phyloP scores from a whole-genome alignment of 1,140 invertebrate species.

The Micrasema longulum region DNA sequence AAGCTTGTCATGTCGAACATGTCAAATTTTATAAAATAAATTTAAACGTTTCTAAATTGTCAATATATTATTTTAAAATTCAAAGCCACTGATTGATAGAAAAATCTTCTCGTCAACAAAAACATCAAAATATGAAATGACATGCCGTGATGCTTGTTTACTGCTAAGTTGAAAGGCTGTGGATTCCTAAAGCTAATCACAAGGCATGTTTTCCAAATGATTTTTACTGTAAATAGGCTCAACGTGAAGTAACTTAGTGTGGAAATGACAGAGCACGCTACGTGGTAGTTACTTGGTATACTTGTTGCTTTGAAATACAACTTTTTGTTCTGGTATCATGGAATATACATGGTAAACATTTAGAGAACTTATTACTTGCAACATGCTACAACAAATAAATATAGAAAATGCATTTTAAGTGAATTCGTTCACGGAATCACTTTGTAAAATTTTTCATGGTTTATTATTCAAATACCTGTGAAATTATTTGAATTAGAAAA shows the following conservation, averaged over 20 bases:
- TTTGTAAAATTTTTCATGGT: too few species aligned
- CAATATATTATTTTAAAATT: too few species aligned
- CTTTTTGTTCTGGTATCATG: constrained; percentile 3
- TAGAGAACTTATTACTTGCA: neutral
- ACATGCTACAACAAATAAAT: neutral
- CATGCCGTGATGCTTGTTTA: neutral
- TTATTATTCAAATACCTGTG: too few species aligned
- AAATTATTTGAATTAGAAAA: too few species aligned
- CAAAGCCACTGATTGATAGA: too few species aligned
- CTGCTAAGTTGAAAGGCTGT: constrained; percentile 1
- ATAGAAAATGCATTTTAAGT: too few species aligned
- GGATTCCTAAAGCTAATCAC: constrained; percentile 20
- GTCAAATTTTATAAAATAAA: too few species aligned
- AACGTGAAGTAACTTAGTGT: constrained; percentile 21
- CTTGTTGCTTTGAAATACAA: constrained; percentile 30
- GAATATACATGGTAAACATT: constrained; percentile 11
- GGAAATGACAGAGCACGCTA: constrained; percentile 35
- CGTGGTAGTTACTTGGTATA: neutral
- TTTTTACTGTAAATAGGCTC: constrained; percentile 30
- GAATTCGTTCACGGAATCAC: too few species aligned
- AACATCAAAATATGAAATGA: too few species aligned
- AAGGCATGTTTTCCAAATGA: constrained; percentile 23
- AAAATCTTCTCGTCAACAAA: too few species aligned
- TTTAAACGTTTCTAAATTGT: too few species aligned
- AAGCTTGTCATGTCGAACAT: too few species aligned